Conservation (phyloP, 2,888 invertebrate species). For the Palloptera scutellata region DNA sequence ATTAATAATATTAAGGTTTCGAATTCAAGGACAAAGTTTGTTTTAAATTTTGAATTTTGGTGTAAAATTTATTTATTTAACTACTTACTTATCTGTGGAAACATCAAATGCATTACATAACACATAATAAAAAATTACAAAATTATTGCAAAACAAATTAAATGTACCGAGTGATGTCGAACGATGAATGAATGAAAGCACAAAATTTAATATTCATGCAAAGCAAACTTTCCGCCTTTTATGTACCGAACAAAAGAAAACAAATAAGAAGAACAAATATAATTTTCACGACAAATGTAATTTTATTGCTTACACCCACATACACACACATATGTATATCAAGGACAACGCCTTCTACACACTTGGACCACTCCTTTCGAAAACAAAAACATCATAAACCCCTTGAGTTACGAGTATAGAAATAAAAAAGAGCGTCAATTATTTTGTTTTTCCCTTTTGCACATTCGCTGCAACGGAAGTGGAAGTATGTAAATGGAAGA, state of each 20-base stretch:
- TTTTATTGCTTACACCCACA: conserved; percentile 41
- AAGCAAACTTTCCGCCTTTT: too few species aligned
- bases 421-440: conserved; percentile 10
- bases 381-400: background rate
- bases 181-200: too few species aligned
- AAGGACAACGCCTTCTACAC: background rate
- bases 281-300: conserved; percentile 42
- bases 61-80: too few species aligned
- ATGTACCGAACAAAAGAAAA: conserved; percentile 11
- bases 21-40: too few species aligned
- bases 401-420: background rate
- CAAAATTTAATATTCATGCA: too few species aligned
- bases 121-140: too few species aligned
- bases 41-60: too few species aligned
- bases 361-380: background rate
- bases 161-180: too few species aligned
- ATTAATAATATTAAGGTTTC: too few species aligned
- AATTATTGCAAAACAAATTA: too few species aligned
- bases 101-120: too few species aligned
- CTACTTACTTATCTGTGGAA: too few species aligned
- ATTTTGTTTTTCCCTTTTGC: background rate
- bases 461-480: background rate
- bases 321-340: conserved; percentile 33
- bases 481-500: background rate
- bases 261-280: conserved; percentile 25